These are phyloP conservation scores for Latheticus oryzae DNA, from an alignment of 2,888 invertebrate species.

Conservation along the genomic window DNA sequence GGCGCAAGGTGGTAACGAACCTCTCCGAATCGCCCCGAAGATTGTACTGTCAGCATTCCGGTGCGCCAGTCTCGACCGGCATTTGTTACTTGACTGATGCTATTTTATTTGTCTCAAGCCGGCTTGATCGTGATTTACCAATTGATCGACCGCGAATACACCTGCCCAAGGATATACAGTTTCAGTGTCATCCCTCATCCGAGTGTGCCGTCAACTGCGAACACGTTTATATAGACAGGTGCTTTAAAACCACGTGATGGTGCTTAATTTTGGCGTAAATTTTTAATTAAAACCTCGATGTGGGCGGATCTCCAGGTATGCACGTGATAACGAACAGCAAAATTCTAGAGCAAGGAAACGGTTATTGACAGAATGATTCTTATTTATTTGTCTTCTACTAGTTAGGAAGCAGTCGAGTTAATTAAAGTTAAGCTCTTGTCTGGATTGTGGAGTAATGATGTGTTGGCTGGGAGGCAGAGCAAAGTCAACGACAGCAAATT, in stretches of 20 bases:
- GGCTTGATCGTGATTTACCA: conserved; percentile 53
- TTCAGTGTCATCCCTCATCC: conserved; percentile 34
- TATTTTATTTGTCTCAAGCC: conserved; percentile 51
- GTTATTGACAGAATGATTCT: background rate
- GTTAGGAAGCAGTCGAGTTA: conserved; percentile 10
- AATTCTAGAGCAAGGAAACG: background rate
- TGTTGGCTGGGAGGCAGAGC: conserved; percentile 1
- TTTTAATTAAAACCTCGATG: conserved; percentile 7
- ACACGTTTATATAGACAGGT: conserved; percentile 40
- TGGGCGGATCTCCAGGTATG: conserved; percentile 19
- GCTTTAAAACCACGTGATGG: conserved; percentile 42
- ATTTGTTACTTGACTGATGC: conserved; percentile 55
- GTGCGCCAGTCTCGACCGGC: conserved; percentile 58
- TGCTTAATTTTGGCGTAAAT: conserved; percentile 35
- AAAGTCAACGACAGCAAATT: background rate
- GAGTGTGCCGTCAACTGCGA: conserved; percentile 21
- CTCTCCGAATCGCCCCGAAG: conserved; percentile 52
- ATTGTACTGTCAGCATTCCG: conserved; percentile 53
- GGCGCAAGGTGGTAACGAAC: conserved; percentile 56
- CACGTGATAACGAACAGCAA: too few relatives aligned
- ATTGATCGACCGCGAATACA: conserved; percentile 45
- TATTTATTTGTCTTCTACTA: conserved; percentile 18
- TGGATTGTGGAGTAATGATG: conserved; percentile 4
- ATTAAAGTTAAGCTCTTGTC: conserved; percentile 16
- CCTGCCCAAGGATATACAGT: conserved; percentile 39